Evolutionary conservation across 2,113 vertebrate species (phyloP), one percentile per base, ranked within the genome.

Genomic region (Saccopteryx bilineata): DNA sequence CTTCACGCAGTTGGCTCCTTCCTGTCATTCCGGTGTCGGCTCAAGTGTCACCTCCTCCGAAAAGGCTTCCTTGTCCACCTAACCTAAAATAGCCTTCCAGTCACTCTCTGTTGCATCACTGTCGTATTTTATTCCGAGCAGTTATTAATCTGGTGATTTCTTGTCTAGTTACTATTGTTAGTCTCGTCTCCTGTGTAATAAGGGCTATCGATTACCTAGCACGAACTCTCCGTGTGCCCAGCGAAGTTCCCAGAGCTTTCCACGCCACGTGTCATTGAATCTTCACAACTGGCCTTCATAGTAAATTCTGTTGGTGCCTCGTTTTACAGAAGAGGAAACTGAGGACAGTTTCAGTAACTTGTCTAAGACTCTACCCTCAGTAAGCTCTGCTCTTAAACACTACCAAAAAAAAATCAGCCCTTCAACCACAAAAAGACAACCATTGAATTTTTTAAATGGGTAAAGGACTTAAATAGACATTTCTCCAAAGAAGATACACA

Each of bases 71-170:
- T 90, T 94, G 94, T 94, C 91, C 95, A 87, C 87, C 93, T 86
- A 28, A 50, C 96, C 89, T 23, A 96, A 97, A 97, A 97, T 97
- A 97, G 95, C 94, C 87, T 97, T 97, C 97, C 97, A 96, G 97
- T 95, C 81, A 94, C 86, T 71, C 66, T 61, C 48, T 13, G 7
- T 97, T 97, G 95, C 97, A 91, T 97, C 97, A 97, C 65, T 0
- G 39, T 66, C 69, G 58, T 80, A 75, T 95, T 81, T 85, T 85
- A 85, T 97, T 97, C 97, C 97, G 94, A 96, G 97, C 96, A 96
- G 95, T 65, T 63, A 93, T 71, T 88, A 82, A 86, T 91, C 91
- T 83, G 85, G 69, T 60, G n/a, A 80, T n/a, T 94, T 88, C 92
- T 96, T 54, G 31, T 63, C 87, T 26, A 24, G 94, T 97, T 93